Base-by-base conservation (phyloP, 2,113 vertebrate genomes). In the Nerophis ophidion region DNA sequence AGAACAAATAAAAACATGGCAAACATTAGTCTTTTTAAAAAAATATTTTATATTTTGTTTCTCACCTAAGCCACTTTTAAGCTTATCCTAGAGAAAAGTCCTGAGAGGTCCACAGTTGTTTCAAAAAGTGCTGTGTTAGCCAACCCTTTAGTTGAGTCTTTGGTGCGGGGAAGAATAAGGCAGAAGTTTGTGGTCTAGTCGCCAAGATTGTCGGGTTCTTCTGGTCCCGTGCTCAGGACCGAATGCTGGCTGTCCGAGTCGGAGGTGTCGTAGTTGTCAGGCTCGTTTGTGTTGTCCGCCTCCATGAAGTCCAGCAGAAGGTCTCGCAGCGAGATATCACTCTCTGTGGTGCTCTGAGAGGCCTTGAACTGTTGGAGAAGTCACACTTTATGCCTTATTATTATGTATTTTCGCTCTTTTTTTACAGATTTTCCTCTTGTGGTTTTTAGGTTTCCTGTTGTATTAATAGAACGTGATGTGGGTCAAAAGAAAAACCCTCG, bases 221-320 rank as follows among this genome's bases (percentile, higher is more conserved):
- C 35, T 13, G 42, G 10, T 8, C 54, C 54, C 9, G 14, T 42
- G 38, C 54, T 56, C 38, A 14, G 33, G 16, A 19, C 10, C 1
- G 54, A 56, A 16, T 56, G 40, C n/a, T 56, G n/a, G 10, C 54
- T 56, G 54, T 11, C 38, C 6, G 38, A 40, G 11, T 56, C 54
- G 5, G 36, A 16, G 11, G 16, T 56, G 11, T 44, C 54, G 2
- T 10, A 56, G 54, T 42, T 7, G 10, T 56, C 15, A 1, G 8
- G n/a, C 11, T 56, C 36, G 35, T 19, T 56, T 19, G 16, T 16
- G 54, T 56, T 56, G 36, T 56, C 16, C 10, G 8, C 38, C 54
- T 56, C 54, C 54, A 56, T 56, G 38, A 17, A 56, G 54, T 56
- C 38, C 36, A 56, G 4, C 54, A 56, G 16, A 6, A 19, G 42